These are phyloP conservation scores for Odontomyia ornata DNA, from an alignment of 2,888 invertebrate genomes.

Conservation along the genomic window DNA sequence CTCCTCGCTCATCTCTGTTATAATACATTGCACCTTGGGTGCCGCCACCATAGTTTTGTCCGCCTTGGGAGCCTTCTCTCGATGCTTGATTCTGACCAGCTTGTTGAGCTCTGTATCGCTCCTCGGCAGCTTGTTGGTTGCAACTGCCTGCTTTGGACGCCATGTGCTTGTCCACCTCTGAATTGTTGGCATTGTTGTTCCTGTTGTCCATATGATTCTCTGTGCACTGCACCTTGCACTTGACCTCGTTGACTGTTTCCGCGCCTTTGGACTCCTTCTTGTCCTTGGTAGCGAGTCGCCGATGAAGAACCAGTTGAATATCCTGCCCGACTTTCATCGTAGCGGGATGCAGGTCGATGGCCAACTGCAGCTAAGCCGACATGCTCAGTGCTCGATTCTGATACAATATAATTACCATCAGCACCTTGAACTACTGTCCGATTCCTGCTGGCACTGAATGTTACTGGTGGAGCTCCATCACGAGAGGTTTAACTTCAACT, in stretches of 20 bases:
- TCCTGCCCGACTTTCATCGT: not conserved
- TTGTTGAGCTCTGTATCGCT: not conserved
- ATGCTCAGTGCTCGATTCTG: slow-evolving; percentile 42
- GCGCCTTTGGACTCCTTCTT: not conserved
- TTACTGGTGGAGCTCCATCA: slow-evolving; percentile 54
- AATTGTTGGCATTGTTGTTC: not conserved
- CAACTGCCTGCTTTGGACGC: too few relatives aligned
- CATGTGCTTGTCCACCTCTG: not conserved
- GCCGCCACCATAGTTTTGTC: not conserved
- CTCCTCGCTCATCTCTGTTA: slow-evolving; percentile 51
- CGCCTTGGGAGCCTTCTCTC: not conserved
- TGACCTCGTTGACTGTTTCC: not conserved
- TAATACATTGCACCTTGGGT: slow-evolving; percentile 15
- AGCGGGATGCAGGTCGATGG: not conserved
- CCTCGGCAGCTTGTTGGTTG: not conserved
- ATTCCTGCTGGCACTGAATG: slow-evolving; percentile 56
- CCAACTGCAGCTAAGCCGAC: slow-evolving; percentile 18
- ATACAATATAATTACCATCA: slow-evolving; percentile 34
- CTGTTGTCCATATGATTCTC: not conserved
- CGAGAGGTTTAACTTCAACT: slow-evolving; percentile 42
- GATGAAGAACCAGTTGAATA: slow-evolving; percentile 20
- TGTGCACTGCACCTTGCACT: not conserved
- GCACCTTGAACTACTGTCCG: slow-evolving; percentile 57
- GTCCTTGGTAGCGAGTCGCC: not conserved
- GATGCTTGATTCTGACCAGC: not conserved